These are phyloP conservation scores for Adelosebastes latens DNA, from an alignment of 2,797 vertebrate genomes.

Conservation along the genomic window DNA sequence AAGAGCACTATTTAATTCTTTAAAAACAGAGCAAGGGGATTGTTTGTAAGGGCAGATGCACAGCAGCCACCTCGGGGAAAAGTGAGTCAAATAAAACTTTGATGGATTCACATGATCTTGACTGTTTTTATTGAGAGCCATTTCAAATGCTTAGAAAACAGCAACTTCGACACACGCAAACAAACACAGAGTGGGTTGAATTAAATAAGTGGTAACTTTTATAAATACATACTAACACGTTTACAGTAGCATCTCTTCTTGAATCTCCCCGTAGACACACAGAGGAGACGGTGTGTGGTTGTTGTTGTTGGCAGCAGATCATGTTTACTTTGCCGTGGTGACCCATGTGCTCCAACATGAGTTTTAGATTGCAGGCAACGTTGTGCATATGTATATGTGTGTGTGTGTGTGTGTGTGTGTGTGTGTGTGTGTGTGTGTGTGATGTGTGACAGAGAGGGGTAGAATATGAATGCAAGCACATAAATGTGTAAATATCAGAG, in stretches of 20 bases:
- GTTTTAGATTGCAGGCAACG: background rate
- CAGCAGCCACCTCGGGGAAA: background rate
- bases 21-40: background rate
- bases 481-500: constrained; percentile 21
- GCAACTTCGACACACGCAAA: background rate
- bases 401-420: background rate
- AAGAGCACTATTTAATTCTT: background rate
- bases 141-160: background rate
- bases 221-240: background rate
- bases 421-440: background rate
- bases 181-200: rapidly evolving
- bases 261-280: background rate
- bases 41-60: background rate
- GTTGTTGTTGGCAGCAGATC: background rate
- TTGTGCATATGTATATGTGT: background rate
- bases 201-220: background rate
- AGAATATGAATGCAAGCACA: background rate
- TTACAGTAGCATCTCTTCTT: background rate
- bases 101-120: background rate
- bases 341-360: background rate
- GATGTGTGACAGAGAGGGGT: background rate
- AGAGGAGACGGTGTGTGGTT: background rate
- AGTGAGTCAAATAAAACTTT: background rate
- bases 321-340: constrained; percentile 5
- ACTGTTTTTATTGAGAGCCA: background rate